Percentiles rank a stretch among this genome's conserved stretches.
phyloP scores from a whole-genome alignment of 2,797 vertebrate genomes.

The Girardinus metallicus region DNA sequence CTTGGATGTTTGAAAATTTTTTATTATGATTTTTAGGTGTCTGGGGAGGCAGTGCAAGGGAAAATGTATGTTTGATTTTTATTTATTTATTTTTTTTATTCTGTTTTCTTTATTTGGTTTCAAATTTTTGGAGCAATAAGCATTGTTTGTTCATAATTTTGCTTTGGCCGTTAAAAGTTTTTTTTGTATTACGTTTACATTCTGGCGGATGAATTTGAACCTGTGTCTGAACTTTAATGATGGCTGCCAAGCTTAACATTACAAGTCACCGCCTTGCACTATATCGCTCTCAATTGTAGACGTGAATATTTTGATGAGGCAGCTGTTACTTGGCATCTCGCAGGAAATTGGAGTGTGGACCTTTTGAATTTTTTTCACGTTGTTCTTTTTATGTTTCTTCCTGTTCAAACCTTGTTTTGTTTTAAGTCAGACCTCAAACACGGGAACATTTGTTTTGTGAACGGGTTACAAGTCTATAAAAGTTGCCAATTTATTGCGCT shows the following conservation, averaged over 20 bases:
- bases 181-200: slow-evolving; percentile 16
- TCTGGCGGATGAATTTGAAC: slow-evolving; percentile 2
- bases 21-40: slow-evolving; percentile 1
- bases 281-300: not conserved
- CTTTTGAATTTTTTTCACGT: slow-evolving; percentile 19
- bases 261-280: slow-evolving; percentile 5
- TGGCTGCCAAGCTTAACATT: slow-evolving; percentile 24
- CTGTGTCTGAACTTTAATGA: slow-evolving; percentile 22
- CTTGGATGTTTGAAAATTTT: slow-evolving; percentile 35
- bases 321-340: slow-evolving; percentile 19
- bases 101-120: slow-evolving; percentile 17
- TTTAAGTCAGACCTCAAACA: slow-evolving; percentile 42
- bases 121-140: slow-evolving; percentile 65
- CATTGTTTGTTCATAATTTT: slow-evolving; percentile 39
- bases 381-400: slow-evolving; percentile 22
- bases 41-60: not conserved
- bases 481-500: slow-evolving; percentile 23
- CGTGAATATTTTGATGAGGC: slow-evolving; percentile 14
- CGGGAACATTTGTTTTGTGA: slow-evolving; percentile 37
- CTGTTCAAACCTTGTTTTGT: slow-evolving; percentile 28
- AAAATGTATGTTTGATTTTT: slow-evolving; percentile 5
- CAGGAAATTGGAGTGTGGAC: slow-evolving; percentile 24
- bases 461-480: slow-evolving; percentile 28
- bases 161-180: slow-evolving; percentile 6
- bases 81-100: too few species aligned